A percentile compares a stretch with the other conserved stretches of the same genome.
phyloP scores from a whole-genome alignment of 2,888 invertebrate species.

The Pterobdella sp. region DNA sequence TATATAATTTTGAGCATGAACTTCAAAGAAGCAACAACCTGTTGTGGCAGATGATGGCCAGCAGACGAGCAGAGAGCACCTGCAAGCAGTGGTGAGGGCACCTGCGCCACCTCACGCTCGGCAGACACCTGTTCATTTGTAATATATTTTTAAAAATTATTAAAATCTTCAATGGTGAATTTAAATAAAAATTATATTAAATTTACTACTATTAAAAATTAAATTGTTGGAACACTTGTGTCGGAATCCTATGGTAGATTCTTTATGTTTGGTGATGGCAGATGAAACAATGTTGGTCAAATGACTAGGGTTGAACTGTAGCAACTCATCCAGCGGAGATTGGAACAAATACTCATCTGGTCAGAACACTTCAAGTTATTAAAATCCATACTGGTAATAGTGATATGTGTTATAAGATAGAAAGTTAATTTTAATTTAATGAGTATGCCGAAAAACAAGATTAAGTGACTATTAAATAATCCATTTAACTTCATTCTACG shows the following conservation, averaged over 20 bases:
- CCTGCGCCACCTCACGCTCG: slow-evolving; percentile 58
- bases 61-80: slow-evolving; percentile 57
- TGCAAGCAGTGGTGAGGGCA: slow-evolving; percentile 60
- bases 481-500: too few relatives aligned
- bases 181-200: background rate
- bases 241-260: slow-evolving; percentile 56
- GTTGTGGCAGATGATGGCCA: slow-evolving; percentile 58
- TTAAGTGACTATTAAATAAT: too few relatives aligned
- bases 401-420: too few relatives aligned
- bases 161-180: background rate
- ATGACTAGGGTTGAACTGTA: slow-evolving; percentile 52
- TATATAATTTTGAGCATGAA: too few relatives aligned
- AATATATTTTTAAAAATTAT: too few relatives aligned
- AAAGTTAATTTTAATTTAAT: too few relatives aligned
- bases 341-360: slow-evolving; percentile 22
- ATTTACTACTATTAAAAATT: background rate
- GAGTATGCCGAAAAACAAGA: too few relatives aligned
- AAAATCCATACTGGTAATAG: too few relatives aligned
- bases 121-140: slow-evolving; percentile 59
- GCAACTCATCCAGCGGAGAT: slow-evolving; percentile 46
- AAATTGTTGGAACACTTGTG: slow-evolving; percentile 42
- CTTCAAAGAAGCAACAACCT: too few relatives aligned
- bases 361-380: too few relatives aligned
- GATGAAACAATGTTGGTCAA: slow-evolving; percentile 58
- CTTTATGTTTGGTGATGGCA: slow-evolving; percentile 59